These are phyloP conservation scores for Pterocles gutturalis DNA, from an alignment of 2,113 vertebrate genomes.

Conservation along the genomic window DNA sequence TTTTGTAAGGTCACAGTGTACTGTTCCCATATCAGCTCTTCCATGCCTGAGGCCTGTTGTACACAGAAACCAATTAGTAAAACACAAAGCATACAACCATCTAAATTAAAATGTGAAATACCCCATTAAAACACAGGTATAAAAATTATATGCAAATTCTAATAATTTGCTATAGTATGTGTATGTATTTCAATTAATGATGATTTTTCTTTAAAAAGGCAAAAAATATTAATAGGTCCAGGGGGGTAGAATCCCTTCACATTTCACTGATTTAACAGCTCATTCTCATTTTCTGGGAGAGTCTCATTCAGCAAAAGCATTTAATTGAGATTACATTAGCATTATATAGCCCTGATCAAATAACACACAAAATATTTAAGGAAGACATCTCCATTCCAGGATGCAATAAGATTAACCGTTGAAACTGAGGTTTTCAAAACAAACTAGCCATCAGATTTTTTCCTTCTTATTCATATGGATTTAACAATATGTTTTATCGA, in stretches of 20 bases:
- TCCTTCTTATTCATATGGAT: not conserved
- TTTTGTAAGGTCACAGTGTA: constrained; percentile 93
- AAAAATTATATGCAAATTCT: not conserved
- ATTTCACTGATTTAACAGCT: not conserved
- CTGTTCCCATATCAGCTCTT: constrained; percentile 95
- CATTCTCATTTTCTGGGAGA: not conserved
- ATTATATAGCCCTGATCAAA: not conserved
- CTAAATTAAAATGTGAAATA: not conserved
- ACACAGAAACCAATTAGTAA: constrained; percentile 56
- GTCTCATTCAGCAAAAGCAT: not conserved
- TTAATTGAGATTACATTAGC: not conserved
- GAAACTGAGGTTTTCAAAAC: not conserved
- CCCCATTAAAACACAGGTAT: not conserved
- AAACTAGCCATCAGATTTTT: not conserved
- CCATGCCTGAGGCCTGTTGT: constrained; percentile 85
- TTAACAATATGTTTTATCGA: not conserved
- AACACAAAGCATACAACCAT: not conserved
- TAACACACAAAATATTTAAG: not conserved
- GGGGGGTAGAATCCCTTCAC: not conserved
- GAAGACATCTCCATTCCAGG: not conserved
- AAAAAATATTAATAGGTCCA: not conserved
- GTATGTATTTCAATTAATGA: not conserved
- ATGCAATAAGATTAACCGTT: not conserved
- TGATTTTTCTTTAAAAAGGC: not conserved
- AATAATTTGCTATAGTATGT: not conserved